Evolutionary conservation across 2,113 vertebrate genomes (phyloP).

Genomic region (Chelonoidis abingdonii): DNA sequence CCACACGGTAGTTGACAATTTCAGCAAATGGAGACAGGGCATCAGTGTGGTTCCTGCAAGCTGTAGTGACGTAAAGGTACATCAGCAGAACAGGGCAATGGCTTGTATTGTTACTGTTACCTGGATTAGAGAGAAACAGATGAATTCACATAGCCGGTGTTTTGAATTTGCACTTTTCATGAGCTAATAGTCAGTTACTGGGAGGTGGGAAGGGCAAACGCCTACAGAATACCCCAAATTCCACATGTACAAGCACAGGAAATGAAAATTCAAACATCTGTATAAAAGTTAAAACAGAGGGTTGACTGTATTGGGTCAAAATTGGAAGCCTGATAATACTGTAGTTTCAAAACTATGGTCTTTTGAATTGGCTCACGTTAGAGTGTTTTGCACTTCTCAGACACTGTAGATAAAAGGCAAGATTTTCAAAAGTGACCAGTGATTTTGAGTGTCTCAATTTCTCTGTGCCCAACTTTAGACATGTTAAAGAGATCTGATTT

Average conservation of each 20-base stretch:
- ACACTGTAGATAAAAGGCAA: not conserved
- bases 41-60: constrained; percentile 50
- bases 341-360: not conserved
- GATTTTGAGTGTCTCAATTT: not conserved
- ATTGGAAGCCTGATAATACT: not conserved
- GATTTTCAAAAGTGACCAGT: not conserved
- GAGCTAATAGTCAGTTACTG: not conserved
- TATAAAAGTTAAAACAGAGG: fast-evolving
- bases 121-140: not conserved
- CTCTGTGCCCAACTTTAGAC: not conserved
- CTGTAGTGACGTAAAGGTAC: not conserved
- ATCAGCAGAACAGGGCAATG: not conserved
- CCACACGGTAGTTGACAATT: not conserved
- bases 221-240: not conserved
- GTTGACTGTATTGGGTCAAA: not conserved
- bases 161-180: not conserved
- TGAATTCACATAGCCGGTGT: not conserved
- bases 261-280: not conserved
- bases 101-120: constrained; percentile 25
- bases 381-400: not conserved
- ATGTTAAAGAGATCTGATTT: not conserved
- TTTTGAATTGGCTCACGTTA: not conserved
- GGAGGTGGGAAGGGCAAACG: not conserved
- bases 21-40: constrained; percentile 50
- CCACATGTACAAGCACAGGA: not conserved